Base-by-base conservation (phyloP, 2,113 vertebrate species). In the Heptranchias perlo region DNA sequence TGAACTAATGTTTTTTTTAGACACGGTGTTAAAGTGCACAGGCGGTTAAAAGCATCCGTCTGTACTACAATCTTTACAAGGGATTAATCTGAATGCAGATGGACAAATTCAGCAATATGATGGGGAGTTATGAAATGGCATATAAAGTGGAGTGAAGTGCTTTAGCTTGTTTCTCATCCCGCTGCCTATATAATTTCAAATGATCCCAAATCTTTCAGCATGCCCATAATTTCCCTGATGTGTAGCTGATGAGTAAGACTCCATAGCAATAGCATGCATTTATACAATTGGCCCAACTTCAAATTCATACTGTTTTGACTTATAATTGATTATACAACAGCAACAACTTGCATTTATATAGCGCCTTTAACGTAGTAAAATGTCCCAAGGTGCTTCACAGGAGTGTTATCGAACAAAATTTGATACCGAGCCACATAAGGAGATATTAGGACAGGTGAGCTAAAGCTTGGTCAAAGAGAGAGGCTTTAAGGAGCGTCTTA, bases 81-180 rank as follows among this genome's bases (percentile, higher is more conserved):
- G 89, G 89, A 92, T 92, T 92, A 62, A 92, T 62, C 89, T 92
- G 62, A 62, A 14, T 23, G 89, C n/a, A 13, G 86, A 62, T 92
- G 89, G 58, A 92, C 89, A 39, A 35, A 92, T 92, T 39, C 62
- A 92, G 89, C 89, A 62, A 61, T 62, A 61, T 92, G 89, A n/a
- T 62, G 16, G 35, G 18, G 89, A 92, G 35, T 92, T 62, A 92
- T 62, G 89, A 92, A 92, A n/a, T 39, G 89, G 54, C 35, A 92
- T 62, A 62, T 61, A 92, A 39, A 23, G 61, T n/a, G 54, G 35
- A n/a, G 89, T n/a, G 35, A 92, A 58, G 52, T 35, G 54, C 52
- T 16, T 58, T 31, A 35, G 49, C 54, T 18, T n/a, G 89, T 92
- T 92, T 61, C 89, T 92, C 89, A 61, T 61, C 0, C 52, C 4